Evolutionary conservation across 2,113 vertebrate species (phyloP), one percentile per base, ranked within the genome.

Genomic region (Cheirogaleus medius): DNA sequence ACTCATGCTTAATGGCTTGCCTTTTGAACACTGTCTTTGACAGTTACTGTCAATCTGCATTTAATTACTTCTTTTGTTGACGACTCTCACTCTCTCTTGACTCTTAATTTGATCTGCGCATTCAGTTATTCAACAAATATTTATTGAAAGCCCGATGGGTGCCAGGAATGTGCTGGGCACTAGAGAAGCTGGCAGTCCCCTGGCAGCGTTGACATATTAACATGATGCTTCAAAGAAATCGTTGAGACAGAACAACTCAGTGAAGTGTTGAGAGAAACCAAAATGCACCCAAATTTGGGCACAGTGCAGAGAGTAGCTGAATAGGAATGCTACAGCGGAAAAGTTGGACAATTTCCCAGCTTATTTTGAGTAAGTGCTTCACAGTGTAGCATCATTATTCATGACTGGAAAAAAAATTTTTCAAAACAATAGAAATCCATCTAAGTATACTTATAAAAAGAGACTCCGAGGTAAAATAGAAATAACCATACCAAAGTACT

Each of bases 41-140:
- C 52, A 85, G 80, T 32, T 37, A 21, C 56, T 68, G 25, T 90
- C 92, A 90, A 3, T 84, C 56, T 58, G 71, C 81, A 85, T 71
- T 84, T 81, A 74, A 87, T 93, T 69, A 58, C 39, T 81, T 71
- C n/a, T 68, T 90, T 92, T 85, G 66, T 91, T 63, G 81, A 96
- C 58, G 89, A 4, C 11, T n/a, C 71, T 94, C 63, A 39, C n/a
- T 95, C 49, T 95, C 80, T 85, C 25, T 94, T 73, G 84, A 92
- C 88, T 97, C 80, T 90, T 97, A 81, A 96, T 96, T 92, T 85
- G 74, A 66, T 92, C 85, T 90, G 34, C 78, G 25, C 52, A 21
- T 96, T 93, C n/a, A 42, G 52, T 88, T 95, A 88, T 83, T 96
- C 94, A 91, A 29, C 92, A 96, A 81, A 96, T 97, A 93, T 96